These are phyloP conservation scores for Megaceryle maxima DNA, from an alignment of 2,113 vertebrate genomes.

Conservation along the genomic window DNA sequence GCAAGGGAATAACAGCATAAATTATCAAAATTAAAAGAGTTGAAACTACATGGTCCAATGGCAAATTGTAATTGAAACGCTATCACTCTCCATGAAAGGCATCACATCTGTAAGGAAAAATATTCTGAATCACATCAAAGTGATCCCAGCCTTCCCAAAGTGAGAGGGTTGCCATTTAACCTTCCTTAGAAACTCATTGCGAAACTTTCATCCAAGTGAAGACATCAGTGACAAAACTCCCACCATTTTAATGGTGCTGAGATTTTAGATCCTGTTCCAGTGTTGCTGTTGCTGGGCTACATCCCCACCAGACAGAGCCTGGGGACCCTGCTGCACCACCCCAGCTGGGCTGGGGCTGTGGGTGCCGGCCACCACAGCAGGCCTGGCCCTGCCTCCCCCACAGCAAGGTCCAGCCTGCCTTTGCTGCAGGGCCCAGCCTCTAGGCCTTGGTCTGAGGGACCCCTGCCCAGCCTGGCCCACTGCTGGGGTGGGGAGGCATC, in stretches of 20 bases:
- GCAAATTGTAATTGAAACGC: neutral
- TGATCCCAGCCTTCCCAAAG: neutral
- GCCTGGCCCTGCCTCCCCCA: neutral
- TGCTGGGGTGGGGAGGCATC: rapidly evolving
- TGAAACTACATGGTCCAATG: neutral
- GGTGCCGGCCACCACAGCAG: rapidly evolving
- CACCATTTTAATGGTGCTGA: neutral
- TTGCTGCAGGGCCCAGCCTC: too few relatives aligned
- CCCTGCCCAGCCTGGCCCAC: rapidly evolving
- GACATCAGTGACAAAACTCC: neutral
- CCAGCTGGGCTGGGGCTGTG: neutral
- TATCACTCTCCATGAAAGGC: neutral
- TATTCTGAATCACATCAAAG: neutral
- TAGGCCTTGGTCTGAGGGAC: neutral
- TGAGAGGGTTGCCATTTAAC: neutral
- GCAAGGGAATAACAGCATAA: neutral
- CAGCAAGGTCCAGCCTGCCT: neutral
- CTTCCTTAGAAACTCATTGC: neutral
- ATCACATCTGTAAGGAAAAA: neutral
- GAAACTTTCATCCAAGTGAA: neutral
- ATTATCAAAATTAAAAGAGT: neutral
- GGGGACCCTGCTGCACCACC: neutral
- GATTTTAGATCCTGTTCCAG: neutral
- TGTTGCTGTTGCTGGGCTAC: neutral
- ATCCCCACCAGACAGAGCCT: neutral